Conservation (phyloP, 2,797 vertebrate species). For the Rhinophrynus dorsalis region DNA sequence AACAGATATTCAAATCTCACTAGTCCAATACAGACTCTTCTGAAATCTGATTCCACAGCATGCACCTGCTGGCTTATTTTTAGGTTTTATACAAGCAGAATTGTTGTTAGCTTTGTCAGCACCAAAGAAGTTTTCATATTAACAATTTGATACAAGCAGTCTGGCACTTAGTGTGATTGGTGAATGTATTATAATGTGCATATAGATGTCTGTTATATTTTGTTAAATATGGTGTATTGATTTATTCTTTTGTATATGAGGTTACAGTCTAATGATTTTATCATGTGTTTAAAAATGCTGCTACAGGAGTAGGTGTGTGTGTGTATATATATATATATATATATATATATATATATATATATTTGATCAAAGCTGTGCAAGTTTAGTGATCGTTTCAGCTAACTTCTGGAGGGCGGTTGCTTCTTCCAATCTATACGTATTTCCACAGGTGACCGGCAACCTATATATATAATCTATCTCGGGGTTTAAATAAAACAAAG, state of each 20-base stretch:
- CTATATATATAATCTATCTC: too few species aligned
- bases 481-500: too few species aligned
- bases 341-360: too few species aligned
- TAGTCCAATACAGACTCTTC: too few species aligned
- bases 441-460: too few species aligned
- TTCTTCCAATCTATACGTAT: too few species aligned
- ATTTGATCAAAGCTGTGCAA: too few species aligned
- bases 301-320: too few species aligned
- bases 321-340: too few species aligned
- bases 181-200: background rate
- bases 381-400: too few species aligned
- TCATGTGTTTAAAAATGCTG: background rate
- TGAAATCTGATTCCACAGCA: background rate
- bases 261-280: background rate
- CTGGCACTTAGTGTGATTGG: background rate
- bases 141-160: background rate
- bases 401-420: too few species aligned
- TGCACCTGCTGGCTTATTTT: background rate
- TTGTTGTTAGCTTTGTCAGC: background rate
- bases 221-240: background rate
- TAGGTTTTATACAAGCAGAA: background rate
- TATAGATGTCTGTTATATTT: background rate
- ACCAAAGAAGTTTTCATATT: background rate
- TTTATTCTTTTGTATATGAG: background rate
- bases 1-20: too few species aligned